Percentiles rank a stretch among this genome's conserved stretches.
phyloP scores from a whole-genome alignment of 2,888 invertebrate genomes.

The Salticus scenicus region DNA sequence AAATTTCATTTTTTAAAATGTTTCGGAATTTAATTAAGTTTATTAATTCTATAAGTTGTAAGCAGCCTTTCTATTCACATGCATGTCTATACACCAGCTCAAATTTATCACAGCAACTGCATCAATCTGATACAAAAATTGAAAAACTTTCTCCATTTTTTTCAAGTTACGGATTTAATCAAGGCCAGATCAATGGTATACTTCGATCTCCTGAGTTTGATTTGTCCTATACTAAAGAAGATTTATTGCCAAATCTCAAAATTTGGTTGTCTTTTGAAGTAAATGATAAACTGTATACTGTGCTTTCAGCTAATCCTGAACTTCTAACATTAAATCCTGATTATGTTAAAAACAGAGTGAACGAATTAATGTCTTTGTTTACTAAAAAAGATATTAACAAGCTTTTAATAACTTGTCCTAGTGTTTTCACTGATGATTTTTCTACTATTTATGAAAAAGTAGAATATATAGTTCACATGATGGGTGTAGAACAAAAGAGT shows the following conservation, averaged over 20 bases:
- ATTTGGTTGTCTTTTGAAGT: conserved; percentile 25
- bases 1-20: too few relatives aligned
- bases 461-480: conserved; percentile 44
- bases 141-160: conserved; percentile 12
- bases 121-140: neutral
- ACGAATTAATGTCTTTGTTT: conserved; percentile 53
- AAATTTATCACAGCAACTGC: too few relatives aligned
- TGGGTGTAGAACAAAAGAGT: conserved; percentile 57
- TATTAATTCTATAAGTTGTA: too few relatives aligned
- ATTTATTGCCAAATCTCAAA: conserved; percentile 19
- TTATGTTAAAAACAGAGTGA: conserved; percentile 22
- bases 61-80: too few relatives aligned
- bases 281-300: conserved; percentile 32
- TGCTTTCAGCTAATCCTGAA: conserved; percentile 39
- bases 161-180: conserved; percentile 22
- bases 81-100: too few relatives aligned
- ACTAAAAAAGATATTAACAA: conserved; percentile 56
- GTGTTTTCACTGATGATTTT: conserved; percentile 53
- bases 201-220: conserved; percentile 29
- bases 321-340: conserved; percentile 41
- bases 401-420: conserved; percentile 43
- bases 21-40: too few relatives aligned
- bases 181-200: conserved; percentile 35
- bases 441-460: conserved; percentile 32
- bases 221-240: conserved; percentile 22